phyloP scores from a whole-genome alignment of 2,113 vertebrate species.

The mouse (Mus musculus) region DNA sequence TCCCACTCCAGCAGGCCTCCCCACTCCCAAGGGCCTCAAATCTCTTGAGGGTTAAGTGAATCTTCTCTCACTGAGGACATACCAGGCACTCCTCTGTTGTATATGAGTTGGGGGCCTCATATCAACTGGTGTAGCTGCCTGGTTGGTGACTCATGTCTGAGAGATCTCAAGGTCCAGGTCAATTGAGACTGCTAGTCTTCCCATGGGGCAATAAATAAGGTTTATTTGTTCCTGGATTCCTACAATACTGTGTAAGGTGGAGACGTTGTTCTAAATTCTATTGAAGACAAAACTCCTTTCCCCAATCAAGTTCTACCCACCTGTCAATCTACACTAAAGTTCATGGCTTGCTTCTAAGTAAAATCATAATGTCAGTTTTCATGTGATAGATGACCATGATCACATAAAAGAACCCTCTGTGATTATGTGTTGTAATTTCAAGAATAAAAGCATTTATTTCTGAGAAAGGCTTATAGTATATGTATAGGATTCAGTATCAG shows the following conservation, averaged over 20 bases:
- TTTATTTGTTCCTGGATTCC: neutral
- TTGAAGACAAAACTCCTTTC: neutral
- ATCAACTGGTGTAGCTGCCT: too few relatives aligned
- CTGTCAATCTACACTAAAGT: neutral
- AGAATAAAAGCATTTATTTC: neutral
- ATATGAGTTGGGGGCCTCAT: too few relatives aligned
- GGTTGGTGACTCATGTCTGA: too few relatives aligned
- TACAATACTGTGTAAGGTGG: neutral
- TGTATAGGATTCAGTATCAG: neutral
- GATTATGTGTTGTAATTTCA: neutral
- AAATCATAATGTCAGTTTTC: neutral
- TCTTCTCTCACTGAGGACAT: too few relatives aligned
- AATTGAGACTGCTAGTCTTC: too few relatives aligned
- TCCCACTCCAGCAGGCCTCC: too few relatives aligned
- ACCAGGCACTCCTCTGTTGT: too few relatives aligned
- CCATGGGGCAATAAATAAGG: neutral
- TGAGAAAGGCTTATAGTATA: rapidly evolving
- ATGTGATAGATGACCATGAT: neutral
- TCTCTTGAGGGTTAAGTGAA: too few relatives aligned
- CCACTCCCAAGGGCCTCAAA: too few relatives aligned
- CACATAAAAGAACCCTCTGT: neutral
- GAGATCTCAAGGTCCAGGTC: too few relatives aligned
- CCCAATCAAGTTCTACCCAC: neutral
- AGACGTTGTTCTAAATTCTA: neutral
- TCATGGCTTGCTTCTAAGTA: neutral